Conservation (phyloP, 1,140 invertebrate species). For the Lineus longissimus region DNA sequence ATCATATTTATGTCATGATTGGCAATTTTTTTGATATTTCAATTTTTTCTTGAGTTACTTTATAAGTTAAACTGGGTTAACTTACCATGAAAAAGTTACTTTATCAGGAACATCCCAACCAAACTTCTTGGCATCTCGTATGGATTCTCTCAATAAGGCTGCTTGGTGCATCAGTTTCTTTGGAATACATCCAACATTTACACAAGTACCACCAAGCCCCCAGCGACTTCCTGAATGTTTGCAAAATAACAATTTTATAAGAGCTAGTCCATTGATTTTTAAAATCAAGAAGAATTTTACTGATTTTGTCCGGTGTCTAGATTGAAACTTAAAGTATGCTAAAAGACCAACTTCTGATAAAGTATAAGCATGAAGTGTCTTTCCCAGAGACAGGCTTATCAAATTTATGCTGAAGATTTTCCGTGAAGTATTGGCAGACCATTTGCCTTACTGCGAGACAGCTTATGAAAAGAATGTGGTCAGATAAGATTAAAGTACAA, state of each 20-base stretch:
- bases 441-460: too few relatives aligned
- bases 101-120: conserved; percentile 71
- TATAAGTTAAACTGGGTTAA: too few relatives aligned
- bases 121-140: conserved; percentile 74
- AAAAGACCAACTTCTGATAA: too few relatives aligned
- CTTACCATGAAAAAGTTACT: conserved; percentile 30
- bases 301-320: neutral
- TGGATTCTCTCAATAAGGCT: conserved; percentile 72
- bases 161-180: conserved; percentile 96
- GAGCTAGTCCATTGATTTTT: neutral
- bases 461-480: too few relatives aligned
- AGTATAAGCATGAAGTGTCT: too few relatives aligned
- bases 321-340: conserved; percentile 1
- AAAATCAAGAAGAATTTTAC: neutral
- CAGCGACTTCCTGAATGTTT: conserved; percentile 21
- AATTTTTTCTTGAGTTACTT: too few relatives aligned
- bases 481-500: too few relatives aligned
- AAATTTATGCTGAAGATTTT: too few relatives aligned
- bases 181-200: conserved; percentile 95
- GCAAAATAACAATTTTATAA: conserved; percentile 1
- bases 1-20: too few relatives aligned
- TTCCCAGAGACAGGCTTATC: too few relatives aligned
- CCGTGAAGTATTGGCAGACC: too few relatives aligned
- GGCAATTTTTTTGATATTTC: too few relatives aligned
- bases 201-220: conserved; percentile 89